A percentile compares a stretch with the other conserved stretches of the same genome.
Conservation (phyloP, 2,888 invertebrate genomes). For the Pachliopta kotzebuea region DNA sequence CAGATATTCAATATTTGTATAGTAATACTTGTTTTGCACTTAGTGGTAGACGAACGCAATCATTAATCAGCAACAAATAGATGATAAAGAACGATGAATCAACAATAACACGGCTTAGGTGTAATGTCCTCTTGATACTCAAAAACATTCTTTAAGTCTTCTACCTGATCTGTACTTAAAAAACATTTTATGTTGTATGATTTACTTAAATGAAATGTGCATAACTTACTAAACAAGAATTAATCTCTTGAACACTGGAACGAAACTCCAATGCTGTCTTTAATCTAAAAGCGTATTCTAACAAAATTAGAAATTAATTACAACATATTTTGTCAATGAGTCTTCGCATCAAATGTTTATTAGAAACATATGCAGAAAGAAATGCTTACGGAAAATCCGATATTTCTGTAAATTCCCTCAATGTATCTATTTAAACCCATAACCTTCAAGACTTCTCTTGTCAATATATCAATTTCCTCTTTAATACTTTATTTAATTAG, state of each 20-base stretch:
- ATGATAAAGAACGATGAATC: conserved; percentile 1
- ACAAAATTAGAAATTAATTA: not conserved
- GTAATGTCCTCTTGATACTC: not conserved
- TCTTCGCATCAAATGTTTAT: not conserved
- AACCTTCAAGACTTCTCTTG: conserved; percentile 13
- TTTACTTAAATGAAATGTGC: too few relatives aligned
- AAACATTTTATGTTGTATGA: too few relatives aligned
- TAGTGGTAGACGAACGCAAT: conserved; percentile 4
- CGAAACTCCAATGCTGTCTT: too few relatives aligned
- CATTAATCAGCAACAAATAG: conserved; percentile 8
- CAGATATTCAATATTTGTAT: conserved; percentile 21
- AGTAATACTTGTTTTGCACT: conserved; percentile 12
- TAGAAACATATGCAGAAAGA: not conserved
- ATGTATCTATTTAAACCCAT: not conserved
- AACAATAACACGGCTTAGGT: not conserved
- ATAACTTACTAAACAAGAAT: too few relatives aligned
- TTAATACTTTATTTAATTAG: not conserved
- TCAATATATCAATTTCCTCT: conserved; percentile 4
- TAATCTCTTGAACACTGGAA: too few relatives aligned
- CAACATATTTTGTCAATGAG: not conserved
- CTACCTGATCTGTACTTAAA: too few relatives aligned
- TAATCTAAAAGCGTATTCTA: not conserved
- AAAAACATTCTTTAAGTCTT: too few relatives aligned
- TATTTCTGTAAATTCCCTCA: conserved; percentile 4
- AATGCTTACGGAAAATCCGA: not conserved